phyloP scores from a whole-genome alignment of 1,140 invertebrate genomes.

The Macrotrachela quadricornifera region DNA sequence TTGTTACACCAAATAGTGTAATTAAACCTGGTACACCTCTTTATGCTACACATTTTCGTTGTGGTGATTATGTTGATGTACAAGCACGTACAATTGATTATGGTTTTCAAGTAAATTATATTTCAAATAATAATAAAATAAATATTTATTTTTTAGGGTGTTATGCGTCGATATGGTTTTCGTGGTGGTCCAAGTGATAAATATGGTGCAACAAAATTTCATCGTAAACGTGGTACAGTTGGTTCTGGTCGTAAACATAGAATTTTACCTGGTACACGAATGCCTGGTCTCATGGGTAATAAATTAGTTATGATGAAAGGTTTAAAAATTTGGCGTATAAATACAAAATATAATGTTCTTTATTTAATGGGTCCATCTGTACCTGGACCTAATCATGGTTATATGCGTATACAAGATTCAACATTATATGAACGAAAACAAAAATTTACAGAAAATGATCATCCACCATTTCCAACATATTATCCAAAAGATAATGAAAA shows the following conservation, averaged over 20 bases:
- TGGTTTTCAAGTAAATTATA: neutral
- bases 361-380: conserved; percentile 58
- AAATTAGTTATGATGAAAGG: conserved; percentile 45
- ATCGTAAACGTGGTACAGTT: conserved; percentile 69
- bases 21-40: conserved; percentile 66
- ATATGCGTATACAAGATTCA: conserved; percentile 60
- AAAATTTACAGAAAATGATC: conserved; percentile 17
- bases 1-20: conserved; percentile 61
- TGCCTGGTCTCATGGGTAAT: conserved; percentile 88
- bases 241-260: conserved; percentile 34
- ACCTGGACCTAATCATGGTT: conserved; percentile 55
- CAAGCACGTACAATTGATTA: conserved; percentile 48
- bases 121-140: neutral
- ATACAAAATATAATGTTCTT: conserved; percentile 75
- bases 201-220: conserved; percentile 81
- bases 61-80: conserved; percentile 78
- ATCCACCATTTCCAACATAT: conserved; percentile 59
- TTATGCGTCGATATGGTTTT: conserved; percentile 83
- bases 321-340: conserved; percentile 60
- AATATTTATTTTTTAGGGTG: conserved; percentile 55
- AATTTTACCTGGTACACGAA: conserved; percentile 49
- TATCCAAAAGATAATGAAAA: conserved; percentile 38
- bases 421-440: conserved; percentile 8
- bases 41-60: conserved; percentile 60
- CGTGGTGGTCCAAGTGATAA: conserved; percentile 59